A percentile compares a stretch with the other conserved stretches of the same genome.
phyloP scores from a whole-genome alignment of 2,797 vertebrate genomes.

The Coregonus suidteri region DNA sequence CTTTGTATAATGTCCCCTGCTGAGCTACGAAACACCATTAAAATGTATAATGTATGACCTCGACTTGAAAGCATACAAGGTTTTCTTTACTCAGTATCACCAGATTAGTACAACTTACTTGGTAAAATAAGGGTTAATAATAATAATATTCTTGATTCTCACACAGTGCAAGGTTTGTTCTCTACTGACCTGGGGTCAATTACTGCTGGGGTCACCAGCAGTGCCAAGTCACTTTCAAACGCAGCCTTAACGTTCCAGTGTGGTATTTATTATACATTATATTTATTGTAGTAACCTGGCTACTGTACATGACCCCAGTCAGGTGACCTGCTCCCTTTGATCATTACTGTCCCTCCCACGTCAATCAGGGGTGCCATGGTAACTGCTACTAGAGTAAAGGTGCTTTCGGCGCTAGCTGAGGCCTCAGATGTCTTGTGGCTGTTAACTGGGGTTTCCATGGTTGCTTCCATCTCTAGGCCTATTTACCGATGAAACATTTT shows the following conservation, averaged over 20 bases:
- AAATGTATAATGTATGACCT: neutral
- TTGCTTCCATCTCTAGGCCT: neutral
- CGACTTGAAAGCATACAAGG: no score
- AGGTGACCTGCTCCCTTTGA: constrained; percentile 43
- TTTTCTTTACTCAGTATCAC: no score
- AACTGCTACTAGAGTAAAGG: neutral
- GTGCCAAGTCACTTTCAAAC: no score
- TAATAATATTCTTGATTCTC: no score
- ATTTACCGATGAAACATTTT: neutral
- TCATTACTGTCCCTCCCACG: constrained; percentile 24
- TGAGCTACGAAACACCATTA: neutral
- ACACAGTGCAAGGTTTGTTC: no score
- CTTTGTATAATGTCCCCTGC: neutral
- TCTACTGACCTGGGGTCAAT: no score
- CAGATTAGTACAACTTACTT: no score
- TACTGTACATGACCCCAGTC: constrained; percentile 41
- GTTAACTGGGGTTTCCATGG: no score
- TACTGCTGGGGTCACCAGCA: no score
- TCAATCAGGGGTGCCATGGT: constrained; percentile 38
- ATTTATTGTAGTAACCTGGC: neutral
- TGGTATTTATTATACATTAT: neutral
- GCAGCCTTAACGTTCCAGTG: no score
- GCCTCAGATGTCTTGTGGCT: neutral
- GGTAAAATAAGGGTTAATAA: no score
- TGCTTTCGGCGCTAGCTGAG: neutral